These are phyloP conservation scores for Drosophila mayri DNA, from an alignment of 1,140 invertebrate genomes.

Conservation along the genomic window DNA sequence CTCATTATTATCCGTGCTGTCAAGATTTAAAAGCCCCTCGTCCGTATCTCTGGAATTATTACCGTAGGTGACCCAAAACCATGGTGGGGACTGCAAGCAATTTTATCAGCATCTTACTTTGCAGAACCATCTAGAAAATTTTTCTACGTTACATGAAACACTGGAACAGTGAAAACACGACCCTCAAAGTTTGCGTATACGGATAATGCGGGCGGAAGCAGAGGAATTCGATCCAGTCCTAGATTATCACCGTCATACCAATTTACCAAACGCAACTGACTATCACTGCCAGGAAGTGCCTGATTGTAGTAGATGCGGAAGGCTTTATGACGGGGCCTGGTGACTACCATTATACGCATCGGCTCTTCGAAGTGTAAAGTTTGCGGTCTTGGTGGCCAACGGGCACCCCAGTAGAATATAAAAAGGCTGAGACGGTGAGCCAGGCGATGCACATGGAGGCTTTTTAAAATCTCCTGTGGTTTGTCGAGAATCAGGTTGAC, in stretches of 20 bases:
- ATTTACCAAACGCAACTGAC: slow-evolving; percentile 87
- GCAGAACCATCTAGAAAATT: not conserved
- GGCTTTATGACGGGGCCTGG: slow-evolving; percentile 67
- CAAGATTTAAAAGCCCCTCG: slow-evolving; percentile 1
- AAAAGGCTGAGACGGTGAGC: slow-evolving; percentile 80
- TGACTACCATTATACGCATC: slow-evolving; percentile 76
- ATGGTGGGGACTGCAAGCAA: slow-evolving; percentile 88
- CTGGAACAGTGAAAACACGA: slow-evolving; percentile 88
- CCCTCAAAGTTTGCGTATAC: slow-evolving; percentile 88
- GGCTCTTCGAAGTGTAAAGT: slow-evolving; percentile 66
- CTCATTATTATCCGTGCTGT: slow-evolving; percentile 79
- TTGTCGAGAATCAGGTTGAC: slow-evolving; percentile 75
- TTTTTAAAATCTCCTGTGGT: slow-evolving; percentile 56
- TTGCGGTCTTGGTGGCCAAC: slow-evolving; percentile 43
- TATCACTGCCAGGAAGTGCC: slow-evolving; percentile 86
- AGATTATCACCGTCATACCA: slow-evolving; percentile 88
- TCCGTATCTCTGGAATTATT: slow-evolving; percentile 59
- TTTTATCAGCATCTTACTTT: not conserved
- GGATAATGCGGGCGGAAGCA: slow-evolving; percentile 86
- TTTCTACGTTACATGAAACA: slow-evolving; percentile 87
- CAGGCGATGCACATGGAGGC: slow-evolving; percentile 59
- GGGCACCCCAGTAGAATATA: slow-evolving; percentile 83
- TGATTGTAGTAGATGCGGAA: slow-evolving; percentile 90
- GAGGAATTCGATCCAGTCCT: slow-evolving; percentile 87
- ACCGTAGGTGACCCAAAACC: slow-evolving; percentile 89